Conservation (phyloP, 2,888 invertebrate genomes). For the Meandrusa payeni region DNA sequence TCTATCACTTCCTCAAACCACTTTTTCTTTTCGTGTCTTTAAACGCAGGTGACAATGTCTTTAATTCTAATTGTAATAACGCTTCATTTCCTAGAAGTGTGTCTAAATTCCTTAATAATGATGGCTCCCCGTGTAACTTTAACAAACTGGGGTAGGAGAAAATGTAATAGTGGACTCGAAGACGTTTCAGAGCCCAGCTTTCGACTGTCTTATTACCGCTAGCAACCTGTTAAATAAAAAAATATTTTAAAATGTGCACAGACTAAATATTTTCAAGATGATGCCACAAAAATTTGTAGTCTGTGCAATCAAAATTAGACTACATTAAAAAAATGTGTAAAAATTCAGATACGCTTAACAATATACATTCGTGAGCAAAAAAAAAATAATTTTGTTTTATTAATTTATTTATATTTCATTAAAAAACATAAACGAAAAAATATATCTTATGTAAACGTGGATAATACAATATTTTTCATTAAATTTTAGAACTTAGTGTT, state of each 20-base stretch:
- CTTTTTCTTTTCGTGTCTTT: conserved; percentile 86
- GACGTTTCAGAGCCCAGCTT: conserved; percentile 86
- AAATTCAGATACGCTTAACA: no score
- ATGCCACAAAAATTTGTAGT: no score
- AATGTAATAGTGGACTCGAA: conserved; percentile 88
- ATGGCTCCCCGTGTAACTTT: conserved; percentile 90
- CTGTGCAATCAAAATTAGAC: no score
- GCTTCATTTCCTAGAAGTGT: conserved; percentile 90
- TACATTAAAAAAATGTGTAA: no score
- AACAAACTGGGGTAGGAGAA: conserved; percentile 90
- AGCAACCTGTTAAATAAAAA: conserved; percentile 74
- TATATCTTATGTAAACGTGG: no score
- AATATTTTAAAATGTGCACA: not conserved
- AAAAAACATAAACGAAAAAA: no score
- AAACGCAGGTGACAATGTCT: conserved; percentile 89
- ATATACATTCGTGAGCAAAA: no score
- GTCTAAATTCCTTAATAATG: conserved; percentile 85
- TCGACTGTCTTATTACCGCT: conserved; percentile 90
- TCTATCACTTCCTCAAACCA: conserved; percentile 95
- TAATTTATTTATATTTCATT: no score
- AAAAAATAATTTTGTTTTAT: no score
- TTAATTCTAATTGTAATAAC: conserved; percentile 89
- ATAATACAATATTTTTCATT: no score
- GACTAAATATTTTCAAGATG: no score
- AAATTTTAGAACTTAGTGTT: no score